phyloP scores from a whole-genome alignment of 35 echinoderm and acorn worm genomes.

The Apostichopus japonicus region DNA sequence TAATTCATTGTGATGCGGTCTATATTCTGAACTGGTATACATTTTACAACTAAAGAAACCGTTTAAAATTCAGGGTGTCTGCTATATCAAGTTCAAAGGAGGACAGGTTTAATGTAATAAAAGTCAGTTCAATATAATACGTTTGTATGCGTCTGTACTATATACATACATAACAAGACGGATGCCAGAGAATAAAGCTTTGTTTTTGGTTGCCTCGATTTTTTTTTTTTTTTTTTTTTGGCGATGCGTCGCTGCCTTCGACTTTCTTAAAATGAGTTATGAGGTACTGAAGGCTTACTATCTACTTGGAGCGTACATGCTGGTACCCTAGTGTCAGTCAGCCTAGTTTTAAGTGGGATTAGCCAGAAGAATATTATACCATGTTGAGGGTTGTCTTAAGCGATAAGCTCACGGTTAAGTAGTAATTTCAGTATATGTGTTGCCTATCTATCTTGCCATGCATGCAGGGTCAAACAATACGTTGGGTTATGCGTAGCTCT shows the following conservation, averaged over 20 bases:
- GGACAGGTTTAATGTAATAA: no score
- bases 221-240: not conserved
- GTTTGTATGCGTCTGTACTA: no score
- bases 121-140: no score
- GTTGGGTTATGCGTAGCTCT: not conserved
- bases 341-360: constrained; percentile 32
- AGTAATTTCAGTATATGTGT: not conserved
- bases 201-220: not conserved
- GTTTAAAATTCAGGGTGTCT: no score
- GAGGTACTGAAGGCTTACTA: not conserved
- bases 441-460: not conserved
- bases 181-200: not conserved
- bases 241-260: not conserved
- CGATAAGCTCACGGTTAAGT: constrained; percentile 11
- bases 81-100: no score
- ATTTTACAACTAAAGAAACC: no score
- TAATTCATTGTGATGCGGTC: no score
- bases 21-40: no score
- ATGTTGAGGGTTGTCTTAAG: constrained; percentile 1
- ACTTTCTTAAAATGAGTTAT: constrained; percentile 15
- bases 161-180: not conserved
- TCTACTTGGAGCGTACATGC: not conserved
- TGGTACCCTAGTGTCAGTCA: constrained; percentile 38
- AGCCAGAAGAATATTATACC: constrained; percentile 21
- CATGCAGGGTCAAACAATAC: not conserved